Evolutionary conservation across 2,797 vertebrate genomes (phyloP), one percentile per base, ranked within the genome.

Genomic region (Urosaurus nigricauda): DNA sequence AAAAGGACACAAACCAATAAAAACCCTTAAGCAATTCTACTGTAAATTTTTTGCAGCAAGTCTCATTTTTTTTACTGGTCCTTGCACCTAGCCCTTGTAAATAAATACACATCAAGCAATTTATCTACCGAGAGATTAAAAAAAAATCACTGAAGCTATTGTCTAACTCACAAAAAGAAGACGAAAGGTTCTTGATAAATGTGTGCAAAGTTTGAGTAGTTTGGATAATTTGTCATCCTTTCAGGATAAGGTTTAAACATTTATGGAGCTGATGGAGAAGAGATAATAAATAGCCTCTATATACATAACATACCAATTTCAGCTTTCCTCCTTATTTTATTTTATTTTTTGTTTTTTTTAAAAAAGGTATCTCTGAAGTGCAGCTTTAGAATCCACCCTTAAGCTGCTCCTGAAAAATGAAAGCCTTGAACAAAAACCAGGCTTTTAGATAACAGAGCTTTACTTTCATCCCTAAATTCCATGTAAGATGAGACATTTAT

Each of bases 371-470:
- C 53, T 75, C 24, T 71, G 19, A 65, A 68, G 37, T 56, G 24
- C 68, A 81, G 78, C 60, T 81, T 88, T 47, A 88, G 35, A 77
- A 88, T 70, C 24, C 63, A 58, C 32, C n/a, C 77, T 79, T 71
- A 82, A 71, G 37, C 11, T 51, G 79, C 43, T 65, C n/a, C 35
- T 82, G 63, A 82, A 82, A 85, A 88, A 85, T 24, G 16, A 74
- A 19, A 0, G 2, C 13, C 1, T 17, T 63, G 51, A 71, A 35
- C 3, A 84, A 19, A 82, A 60, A 78, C 19, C 9, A 19, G 0
- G 0, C 60, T 2, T 73, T 83, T 35, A 77, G 40, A 63, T 9
- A 65, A 81, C 74, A 4, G 5, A 37, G 86, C 12, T 79, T 5
- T 3, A 79, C 80, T 93, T 89, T 82, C 0, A 88, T 32, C 9